Base-by-base conservation (phyloP, 2,888 invertebrate genomes). In the Campaea margaritaria region DNA sequence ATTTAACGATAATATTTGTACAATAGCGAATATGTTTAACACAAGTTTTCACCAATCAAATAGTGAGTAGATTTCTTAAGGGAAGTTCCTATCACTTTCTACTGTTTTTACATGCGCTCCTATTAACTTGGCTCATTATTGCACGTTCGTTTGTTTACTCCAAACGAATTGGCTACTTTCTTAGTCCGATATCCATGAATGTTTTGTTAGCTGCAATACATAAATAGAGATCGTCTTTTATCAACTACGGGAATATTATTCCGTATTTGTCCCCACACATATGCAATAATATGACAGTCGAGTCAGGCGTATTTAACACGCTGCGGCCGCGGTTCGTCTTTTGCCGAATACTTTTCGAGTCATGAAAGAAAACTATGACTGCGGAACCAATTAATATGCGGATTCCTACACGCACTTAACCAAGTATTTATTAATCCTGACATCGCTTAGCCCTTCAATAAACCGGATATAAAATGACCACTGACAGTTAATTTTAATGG, bases 401-500 rank as follows among this genome's bases (percentile, higher is more conserved):
- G 5, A 21, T 2, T 21, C 21, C 21, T 2, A 21, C 21, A 21
- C 21, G 5, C 21, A 21, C 5, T 21, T 3, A 21, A 5, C 2
- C 21, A 21, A 21, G 61, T 70, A 67, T 69, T 69, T 68, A 78
- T 78, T 76, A 78, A 81, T 75, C 72, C 73, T 60, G 60, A 51
- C 31, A 41, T 34, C 21, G 50, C 47, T 46, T 28, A 65, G 58
- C 60, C 51, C 67, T 70, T 69, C 76, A 76, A 81, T 82, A 84
- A 85, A 82, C 76, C 77, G 80, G 82, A 82, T 83, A 84, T 87
- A 83, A 87, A 87, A 81, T 74, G 76, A 68, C 69, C 72, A 75
- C 67, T 76, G 73, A 83, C 83, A 77, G 76, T 81, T 84, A 76
- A 61, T 78, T 85, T 89, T 89, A 83, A 87, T 78, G 78, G 77